Percentiles rank a stretch among this genome's conserved stretches.
Conservation (phyloP, 2,888 invertebrate species). For the Fragum fragum region DNA sequence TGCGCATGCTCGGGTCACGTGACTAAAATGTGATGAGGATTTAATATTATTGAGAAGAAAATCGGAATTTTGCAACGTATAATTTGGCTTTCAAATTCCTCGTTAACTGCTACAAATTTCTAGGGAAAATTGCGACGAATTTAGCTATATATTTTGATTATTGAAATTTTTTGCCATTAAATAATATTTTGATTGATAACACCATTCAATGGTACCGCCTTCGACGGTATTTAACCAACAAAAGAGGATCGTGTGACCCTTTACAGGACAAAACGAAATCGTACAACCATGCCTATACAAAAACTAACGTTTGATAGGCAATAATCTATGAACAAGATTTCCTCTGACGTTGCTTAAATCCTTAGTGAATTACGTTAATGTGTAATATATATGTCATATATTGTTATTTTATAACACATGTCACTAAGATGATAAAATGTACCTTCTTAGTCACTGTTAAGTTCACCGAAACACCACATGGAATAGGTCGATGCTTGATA, state of each 20-base stretch:
- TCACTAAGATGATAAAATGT: too few relatives aligned
- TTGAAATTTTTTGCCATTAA: constrained; percentile 56
- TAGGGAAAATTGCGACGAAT: constrained; percentile 47
- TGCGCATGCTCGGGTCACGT: constrained; percentile 63
- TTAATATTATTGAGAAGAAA: constrained; percentile 53
- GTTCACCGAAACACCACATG: too few relatives aligned
- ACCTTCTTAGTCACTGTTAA: too few relatives aligned
- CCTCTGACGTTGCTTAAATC: too few relatives aligned
- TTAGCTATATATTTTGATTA: constrained; percentile 58
- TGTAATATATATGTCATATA: too few relatives aligned
- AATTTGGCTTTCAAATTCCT: constrained; percentile 66
- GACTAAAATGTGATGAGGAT: constrained; percentile 57
- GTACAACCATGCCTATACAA: too few relatives aligned
- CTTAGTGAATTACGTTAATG: too few relatives aligned
- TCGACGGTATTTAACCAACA: constrained; percentile 19
- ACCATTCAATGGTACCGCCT: constrained; percentile 15
- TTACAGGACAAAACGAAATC: neutral
- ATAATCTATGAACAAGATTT: too few relatives aligned
- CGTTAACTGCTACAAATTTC: constrained; percentile 60
- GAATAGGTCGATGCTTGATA: too few relatives aligned
- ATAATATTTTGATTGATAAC: constrained; percentile 32
- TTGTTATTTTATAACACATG: too few relatives aligned
- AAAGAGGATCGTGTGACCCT: neutral
- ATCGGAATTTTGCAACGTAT: constrained; percentile 59
- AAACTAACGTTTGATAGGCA: too few relatives aligned